A percentile compares a stretch with the other conserved stretches of the same genome.
Conservation (phyloP, 2,888 invertebrate genomes). For the Fragum fragum region DNA sequence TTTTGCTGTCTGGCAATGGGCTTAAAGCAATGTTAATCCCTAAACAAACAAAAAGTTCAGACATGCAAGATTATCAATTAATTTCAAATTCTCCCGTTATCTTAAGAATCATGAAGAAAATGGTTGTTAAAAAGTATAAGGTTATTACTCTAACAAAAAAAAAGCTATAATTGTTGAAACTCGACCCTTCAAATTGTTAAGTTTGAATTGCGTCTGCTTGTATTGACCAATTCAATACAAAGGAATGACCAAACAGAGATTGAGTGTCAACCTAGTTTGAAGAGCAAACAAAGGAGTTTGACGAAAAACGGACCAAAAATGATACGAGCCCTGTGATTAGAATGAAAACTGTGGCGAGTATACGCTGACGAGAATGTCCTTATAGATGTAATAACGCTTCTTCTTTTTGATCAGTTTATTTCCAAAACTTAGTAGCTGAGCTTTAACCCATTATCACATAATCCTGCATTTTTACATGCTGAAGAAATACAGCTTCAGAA, state of each 20-base stretch:
- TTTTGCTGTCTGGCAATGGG: no score
- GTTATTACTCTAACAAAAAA: background rate
- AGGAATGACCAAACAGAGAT: conserved; percentile 20
- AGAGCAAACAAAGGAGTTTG: background rate
- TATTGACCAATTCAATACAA: conserved; percentile 17
- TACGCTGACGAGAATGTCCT: background rate
- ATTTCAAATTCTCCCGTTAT: no score
- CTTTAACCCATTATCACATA: no score
- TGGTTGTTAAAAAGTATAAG: background rate
- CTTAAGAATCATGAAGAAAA: background rate
- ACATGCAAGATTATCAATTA: no score
- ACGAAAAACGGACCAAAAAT: background rate
- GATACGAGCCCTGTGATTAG: background rate
- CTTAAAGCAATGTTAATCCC: no score
- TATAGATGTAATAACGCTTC: background rate
- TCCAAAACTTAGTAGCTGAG: no score
- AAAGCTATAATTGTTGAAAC: conserved; percentile 25
- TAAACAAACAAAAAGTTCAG: no score
- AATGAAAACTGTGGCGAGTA: background rate
- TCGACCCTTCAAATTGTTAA: conserved; percentile 11
- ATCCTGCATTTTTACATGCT: no score
- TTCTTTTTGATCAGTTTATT: background rate
- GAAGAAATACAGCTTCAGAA: no score
- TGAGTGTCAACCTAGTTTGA: conserved; percentile 9
- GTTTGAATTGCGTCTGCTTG: conserved; percentile 2